Evolutionary conservation across 2,797 vertebrate species (phyloP).

Genomic region (Aplochiton taeniatus): DNA sequence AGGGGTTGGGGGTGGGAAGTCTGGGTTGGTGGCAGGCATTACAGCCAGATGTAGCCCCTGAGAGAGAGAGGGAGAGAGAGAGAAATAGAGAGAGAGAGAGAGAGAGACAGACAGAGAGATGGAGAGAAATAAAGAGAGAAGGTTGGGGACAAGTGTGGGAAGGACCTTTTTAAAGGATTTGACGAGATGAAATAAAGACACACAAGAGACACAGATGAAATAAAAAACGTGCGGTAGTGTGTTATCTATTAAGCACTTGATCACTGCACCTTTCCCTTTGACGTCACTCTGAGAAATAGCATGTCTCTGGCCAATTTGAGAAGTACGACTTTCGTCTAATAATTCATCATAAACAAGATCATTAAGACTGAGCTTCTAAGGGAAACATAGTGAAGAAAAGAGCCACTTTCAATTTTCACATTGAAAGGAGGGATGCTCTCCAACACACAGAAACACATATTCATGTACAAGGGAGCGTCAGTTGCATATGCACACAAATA

Average conservation of each 20-base stretch:
- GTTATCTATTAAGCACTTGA: too few species aligned
- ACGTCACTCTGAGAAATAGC: slow-evolving; percentile 17
- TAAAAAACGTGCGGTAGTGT: too few species aligned
- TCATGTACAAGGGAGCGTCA: not conserved
- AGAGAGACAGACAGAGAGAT: not conserved
- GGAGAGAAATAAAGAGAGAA: not conserved
- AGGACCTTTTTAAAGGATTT: too few species aligned
- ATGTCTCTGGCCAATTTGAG: slow-evolving; percentile 23
- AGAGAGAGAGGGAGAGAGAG: not conserved
- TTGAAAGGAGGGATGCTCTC: slow-evolving; percentile 12
- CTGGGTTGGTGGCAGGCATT: slow-evolving; percentile 14
- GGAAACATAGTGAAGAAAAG: slow-evolving; percentile 56
- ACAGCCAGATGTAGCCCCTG: not conserved
- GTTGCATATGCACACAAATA: slow-evolving; percentile 24
- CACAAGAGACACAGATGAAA: too few species aligned
- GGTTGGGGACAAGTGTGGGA: not conserved
- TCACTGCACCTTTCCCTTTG: not conserved
- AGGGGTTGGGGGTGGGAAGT: not conserved
- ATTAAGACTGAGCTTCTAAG: slow-evolving; percentile 49
- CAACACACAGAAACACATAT: not conserved
- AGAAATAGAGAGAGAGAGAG: not conserved
- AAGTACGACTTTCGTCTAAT: slow-evolving; percentile 16
- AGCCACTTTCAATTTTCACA: slow-evolving; percentile 37
- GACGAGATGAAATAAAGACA: too few species aligned
- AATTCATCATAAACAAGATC: slow-evolving; percentile 32